A percentile compares a stretch with the other conserved stretches of the same genome.
Conservation (phyloP, 2,113 vertebrate genomes). For the Psittacara wagleri region DNA sequence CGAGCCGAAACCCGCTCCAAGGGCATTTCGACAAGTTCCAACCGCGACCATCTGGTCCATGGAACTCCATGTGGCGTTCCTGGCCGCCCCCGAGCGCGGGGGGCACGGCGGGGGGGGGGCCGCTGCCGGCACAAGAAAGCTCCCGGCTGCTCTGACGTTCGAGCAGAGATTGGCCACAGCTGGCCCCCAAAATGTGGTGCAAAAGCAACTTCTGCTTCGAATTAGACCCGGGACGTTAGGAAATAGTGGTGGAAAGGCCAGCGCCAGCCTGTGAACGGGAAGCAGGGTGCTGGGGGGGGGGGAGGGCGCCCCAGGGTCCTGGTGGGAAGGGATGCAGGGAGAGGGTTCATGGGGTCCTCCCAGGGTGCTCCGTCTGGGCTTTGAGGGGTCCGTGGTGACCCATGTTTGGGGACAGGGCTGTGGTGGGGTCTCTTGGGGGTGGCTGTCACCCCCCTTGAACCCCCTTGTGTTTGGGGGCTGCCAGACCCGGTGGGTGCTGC, state of each 20-base stretch:
- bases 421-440: not conserved
- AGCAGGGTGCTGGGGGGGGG: not conserved
- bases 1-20: conserved; percentile 25
- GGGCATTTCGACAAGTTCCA: conserved; percentile 63
- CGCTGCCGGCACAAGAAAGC: conserved; percentile 29
- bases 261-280: not conserved
- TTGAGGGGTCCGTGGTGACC: rapidly evolving
- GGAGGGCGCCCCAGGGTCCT: not conserved
- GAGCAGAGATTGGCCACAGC: conserved; percentile 68
- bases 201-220: conserved; percentile 68
- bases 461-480: not conserved
- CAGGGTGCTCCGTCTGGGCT: not conserved
- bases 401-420: rapidly evolving
- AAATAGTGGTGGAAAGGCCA: conserved; percentile 61
- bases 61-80: conserved; percentile 62
- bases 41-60: conserved; percentile 66
- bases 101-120: not conserved
- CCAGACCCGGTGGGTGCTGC: not conserved
- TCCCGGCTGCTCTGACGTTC: conserved; percentile 70
- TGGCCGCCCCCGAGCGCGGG: conserved; percentile 23
- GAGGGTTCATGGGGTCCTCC: not conserved
- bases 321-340: not conserved
- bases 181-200: conserved; percentile 66
- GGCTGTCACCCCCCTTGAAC: not conserved
- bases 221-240: conserved; percentile 56